Percentiles rank a stretch among this genome's conserved stretches.
These are phyloP conservation scores for Taurulus bubalis DNA, from an alignment of 2,113 vertebrate species.

Conservation along the genomic window DNA sequence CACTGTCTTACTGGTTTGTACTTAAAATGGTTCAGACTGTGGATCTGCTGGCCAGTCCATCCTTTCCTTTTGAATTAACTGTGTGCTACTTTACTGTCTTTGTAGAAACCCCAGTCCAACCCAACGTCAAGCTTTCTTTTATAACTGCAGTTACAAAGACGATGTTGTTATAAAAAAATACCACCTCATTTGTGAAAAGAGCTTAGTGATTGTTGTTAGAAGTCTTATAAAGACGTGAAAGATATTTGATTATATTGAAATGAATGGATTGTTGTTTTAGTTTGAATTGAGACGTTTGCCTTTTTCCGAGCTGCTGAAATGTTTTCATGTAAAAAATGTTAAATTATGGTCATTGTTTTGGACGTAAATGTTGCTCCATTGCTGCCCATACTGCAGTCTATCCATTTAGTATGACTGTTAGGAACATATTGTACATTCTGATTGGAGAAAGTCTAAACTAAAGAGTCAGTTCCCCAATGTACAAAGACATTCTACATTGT, in stretches of 20 bases:
- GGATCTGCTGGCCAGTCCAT: slow-evolving; percentile 82
- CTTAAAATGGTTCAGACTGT: slow-evolving; percentile 26
- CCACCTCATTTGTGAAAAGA: not conserved
- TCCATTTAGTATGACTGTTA: not conserved
- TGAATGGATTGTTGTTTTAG: not conserved
- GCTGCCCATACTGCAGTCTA: not conserved
- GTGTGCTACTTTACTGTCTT: not conserved
- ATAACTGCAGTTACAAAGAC: not conserved
- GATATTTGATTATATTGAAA: not conserved
- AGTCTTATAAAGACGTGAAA: not conserved
- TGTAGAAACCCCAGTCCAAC: not conserved
- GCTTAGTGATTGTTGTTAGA: not conserved
- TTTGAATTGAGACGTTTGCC: not conserved
- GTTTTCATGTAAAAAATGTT: not conserved
- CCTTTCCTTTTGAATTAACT: slow-evolving; percentile 2
- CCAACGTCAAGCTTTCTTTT: not conserved
- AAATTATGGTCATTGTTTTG: not conserved
- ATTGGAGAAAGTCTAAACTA: not conserved
- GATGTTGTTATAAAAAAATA: not conserved
- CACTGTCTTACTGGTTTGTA: slow-evolving; percentile 31
- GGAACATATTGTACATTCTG: not conserved
- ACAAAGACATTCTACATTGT: not conserved
- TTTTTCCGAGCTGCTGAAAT: not conserved
- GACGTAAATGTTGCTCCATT: not conserved
- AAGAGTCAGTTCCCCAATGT: not conserved